phyloP scores from a whole-genome alignment of 2,888 invertebrate genomes.

The Drosophila fulvimacula region DNA sequence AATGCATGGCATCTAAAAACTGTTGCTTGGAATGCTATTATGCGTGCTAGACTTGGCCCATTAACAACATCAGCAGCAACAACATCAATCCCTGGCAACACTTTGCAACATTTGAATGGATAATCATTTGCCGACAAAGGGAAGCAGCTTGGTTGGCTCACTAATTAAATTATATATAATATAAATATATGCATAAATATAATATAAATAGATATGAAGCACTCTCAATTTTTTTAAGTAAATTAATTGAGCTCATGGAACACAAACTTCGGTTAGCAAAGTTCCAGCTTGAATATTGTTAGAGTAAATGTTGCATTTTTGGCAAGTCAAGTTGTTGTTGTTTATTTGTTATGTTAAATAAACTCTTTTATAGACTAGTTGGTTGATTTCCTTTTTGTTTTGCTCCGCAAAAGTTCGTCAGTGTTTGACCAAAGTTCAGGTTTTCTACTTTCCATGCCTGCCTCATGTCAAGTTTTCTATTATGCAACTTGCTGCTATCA shows the following conservation, averaged over 20 bases:
- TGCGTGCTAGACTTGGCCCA: constrained; percentile 64
- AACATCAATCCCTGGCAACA: constrained; percentile 13
- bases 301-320: not conserved
- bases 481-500: constrained; percentile 28
- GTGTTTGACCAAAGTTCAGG: constrained; percentile 15
- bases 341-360: not conserved
- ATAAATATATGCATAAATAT: too few relatives aligned
- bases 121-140: constrained; percentile 12
- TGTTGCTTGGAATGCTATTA: constrained; percentile 73
- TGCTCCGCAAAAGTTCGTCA: not conserved
- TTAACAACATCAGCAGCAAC: constrained; percentile 26
- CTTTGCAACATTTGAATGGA: constrained; percentile 39
- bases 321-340: not conserved
- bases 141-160: constrained; percentile 7
- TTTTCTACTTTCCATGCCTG: not conserved
- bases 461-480: constrained; percentile 28
- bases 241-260: not conserved
- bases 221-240: not conserved
- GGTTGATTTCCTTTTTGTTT: constrained; percentile 5
- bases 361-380: constrained; percentile 1
- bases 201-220: too few relatives aligned
- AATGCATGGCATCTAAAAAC: constrained; percentile 70
- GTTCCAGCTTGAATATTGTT: not conserved
- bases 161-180: not conserved
- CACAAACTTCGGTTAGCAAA: not conserved